Conservation (phyloP, 2,888 invertebrate species). For the Lycophotia porphyrea region DNA sequence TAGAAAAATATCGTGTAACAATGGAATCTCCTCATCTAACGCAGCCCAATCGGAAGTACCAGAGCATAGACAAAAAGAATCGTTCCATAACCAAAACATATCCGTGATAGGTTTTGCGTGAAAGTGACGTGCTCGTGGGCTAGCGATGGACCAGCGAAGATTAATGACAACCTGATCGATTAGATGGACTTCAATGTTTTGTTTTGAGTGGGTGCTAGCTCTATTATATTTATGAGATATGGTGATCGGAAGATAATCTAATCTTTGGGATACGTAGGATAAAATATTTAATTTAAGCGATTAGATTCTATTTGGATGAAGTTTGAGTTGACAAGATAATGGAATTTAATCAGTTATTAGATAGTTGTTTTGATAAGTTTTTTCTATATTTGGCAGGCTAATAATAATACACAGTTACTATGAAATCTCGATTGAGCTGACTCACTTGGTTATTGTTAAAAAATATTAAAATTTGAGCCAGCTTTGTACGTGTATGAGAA, state of each 20-base stretch:
- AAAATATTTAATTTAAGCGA: no score
- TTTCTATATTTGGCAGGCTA: background rate
- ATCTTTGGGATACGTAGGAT: no score
- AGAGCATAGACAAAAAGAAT: slow-evolving; percentile 60
- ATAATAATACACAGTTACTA: background rate
- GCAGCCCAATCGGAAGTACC: slow-evolving; percentile 57
- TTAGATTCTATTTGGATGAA: no score
- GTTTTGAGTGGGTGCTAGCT: slow-evolving; percentile 38
- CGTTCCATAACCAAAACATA: slow-evolving; percentile 67
- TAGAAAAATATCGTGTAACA: slow-evolving; percentile 39
- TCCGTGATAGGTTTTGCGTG: slow-evolving; percentile 68
- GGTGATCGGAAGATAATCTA: background rate
- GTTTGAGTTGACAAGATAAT: no score
- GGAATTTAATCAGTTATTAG: no score
- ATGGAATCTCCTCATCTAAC: slow-evolving; percentile 46
- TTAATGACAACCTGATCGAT: slow-evolving; percentile 54
- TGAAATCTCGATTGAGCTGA: background rate
- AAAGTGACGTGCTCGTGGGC: slow-evolving; percentile 70
- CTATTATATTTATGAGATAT: background rate
- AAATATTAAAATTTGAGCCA: background rate
- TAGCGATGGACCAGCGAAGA: slow-evolving; percentile 44
- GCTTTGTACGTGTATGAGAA: background rate
- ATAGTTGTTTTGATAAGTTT: background rate
- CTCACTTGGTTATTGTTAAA: background rate
- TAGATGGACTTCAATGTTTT: slow-evolving; percentile 16